phyloP scores from a whole-genome alignment of 2,113 vertebrate species.

The Athene noctua region DNA sequence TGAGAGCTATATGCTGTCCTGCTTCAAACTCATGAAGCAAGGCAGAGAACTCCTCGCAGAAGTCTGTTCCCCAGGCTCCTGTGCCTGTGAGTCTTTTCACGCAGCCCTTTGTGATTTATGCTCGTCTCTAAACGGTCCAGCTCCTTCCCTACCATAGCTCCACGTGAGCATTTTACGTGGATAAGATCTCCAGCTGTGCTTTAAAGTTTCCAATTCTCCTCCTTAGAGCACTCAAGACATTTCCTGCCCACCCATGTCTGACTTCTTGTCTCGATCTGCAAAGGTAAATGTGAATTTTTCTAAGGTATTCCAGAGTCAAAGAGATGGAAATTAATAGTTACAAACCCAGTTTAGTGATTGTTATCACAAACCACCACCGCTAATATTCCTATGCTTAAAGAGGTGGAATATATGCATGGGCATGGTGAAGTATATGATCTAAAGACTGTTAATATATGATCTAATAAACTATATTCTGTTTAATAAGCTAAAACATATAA shows the following conservation, averaged over 20 bases:
- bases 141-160: background rate
- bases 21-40: background rate
- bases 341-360: background rate
- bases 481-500: background rate
- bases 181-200: background rate
- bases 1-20: background rate
- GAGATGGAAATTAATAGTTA: background rate
- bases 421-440: background rate
- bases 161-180: background rate
- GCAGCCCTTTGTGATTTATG: background rate
- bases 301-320: background rate
- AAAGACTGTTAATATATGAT: background rate
- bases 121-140: background rate
- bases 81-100: background rate
- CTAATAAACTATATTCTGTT: background rate
- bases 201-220: background rate
- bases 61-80: background rate
- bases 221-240: background rate
- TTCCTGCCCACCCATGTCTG: background rate
- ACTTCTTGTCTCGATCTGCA: background rate
- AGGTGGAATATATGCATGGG: background rate
- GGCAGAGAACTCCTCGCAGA: background rate
- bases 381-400: background rate
- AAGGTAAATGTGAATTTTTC: rapidly evolving
- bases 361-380: background rate